phyloP scores from a whole-genome alignment of 2,888 invertebrate species.

The Caenorhabditis japonica region DNA sequence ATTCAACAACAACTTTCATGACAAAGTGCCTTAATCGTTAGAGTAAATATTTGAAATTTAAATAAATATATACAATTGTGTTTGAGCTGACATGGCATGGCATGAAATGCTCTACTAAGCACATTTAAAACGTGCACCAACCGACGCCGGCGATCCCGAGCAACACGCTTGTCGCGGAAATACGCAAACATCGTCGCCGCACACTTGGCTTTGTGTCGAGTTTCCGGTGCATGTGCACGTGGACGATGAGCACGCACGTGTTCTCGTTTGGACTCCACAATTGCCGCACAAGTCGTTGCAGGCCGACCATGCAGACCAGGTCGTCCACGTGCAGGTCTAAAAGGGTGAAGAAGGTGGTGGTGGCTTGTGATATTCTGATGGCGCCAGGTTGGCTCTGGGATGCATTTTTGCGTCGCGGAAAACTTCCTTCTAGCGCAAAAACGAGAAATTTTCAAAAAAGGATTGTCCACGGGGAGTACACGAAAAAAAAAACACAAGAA shows the following conservation, averaged over 20 bases:
- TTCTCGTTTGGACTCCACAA: slow-evolving; percentile 28
- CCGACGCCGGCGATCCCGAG: slow-evolving; percentile 19
- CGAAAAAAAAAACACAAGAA: background rate
- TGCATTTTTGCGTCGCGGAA: too few relatives aligned
- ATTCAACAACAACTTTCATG: slow-evolving; percentile 6
- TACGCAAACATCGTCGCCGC: slow-evolving; percentile 26
- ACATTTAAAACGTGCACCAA: slow-evolving; percentile 26
- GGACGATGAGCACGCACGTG: slow-evolving; percentile 8
- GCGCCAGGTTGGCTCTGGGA: too few relatives aligned
- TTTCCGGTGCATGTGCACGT: slow-evolving; percentile 32
- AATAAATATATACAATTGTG: too few relatives aligned
- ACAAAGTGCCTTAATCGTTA: slow-evolving; percentile 40
- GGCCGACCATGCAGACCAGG: slow-evolving; percentile 22
- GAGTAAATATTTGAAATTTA: too few relatives aligned
- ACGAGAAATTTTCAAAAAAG: too few relatives aligned
- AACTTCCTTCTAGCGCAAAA: too few relatives aligned
- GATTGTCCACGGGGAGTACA: background rate
- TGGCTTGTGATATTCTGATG: too few relatives aligned
- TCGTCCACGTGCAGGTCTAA: slow-evolving; percentile 31
- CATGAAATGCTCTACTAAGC: too few relatives aligned
- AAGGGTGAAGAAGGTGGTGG: too few relatives aligned
- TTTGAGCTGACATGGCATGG: too few relatives aligned
- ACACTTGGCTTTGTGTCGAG: slow-evolving; percentile 4
- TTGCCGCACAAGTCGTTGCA: slow-evolving; percentile 29
- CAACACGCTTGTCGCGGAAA: slow-evolving; percentile 30